A percentile compares a stretch with the other conserved stretches of the same genome.
Evolutionary conservation across 2,113 vertebrate genomes (phyloP).

Genomic region (Plecotus auritus): DNA sequence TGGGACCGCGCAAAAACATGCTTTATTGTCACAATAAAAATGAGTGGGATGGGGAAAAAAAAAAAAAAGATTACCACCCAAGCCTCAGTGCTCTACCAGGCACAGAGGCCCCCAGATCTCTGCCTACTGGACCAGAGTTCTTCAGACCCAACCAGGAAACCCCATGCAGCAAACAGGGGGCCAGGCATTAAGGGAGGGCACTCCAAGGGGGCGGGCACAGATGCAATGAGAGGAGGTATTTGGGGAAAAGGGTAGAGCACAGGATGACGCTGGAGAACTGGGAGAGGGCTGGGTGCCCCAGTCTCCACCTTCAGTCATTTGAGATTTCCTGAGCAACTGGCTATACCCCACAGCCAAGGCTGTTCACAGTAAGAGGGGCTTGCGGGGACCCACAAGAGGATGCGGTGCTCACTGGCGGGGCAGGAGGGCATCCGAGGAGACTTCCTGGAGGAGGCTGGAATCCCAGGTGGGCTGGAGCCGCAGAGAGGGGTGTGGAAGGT

Average conservation of each 20-base stretch:
- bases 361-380: background rate
- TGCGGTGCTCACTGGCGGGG: background rate
- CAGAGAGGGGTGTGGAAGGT: background rate
- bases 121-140: background rate
- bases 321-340: background rate
- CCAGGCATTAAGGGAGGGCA: background rate
- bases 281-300: no score
- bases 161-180: background rate
- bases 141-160: background rate
- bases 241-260: no score
- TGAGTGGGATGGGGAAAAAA: background rate
- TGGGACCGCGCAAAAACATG: background rate
- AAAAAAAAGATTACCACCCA: background rate
- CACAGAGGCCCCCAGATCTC: background rate
- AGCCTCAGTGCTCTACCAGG: background rate
- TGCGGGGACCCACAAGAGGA: background rate
- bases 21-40: background rate
- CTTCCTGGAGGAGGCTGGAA: conserved; percentile 12
- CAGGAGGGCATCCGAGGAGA: background rate
- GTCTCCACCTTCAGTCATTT: background rate
- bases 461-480: background rate
- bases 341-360: background rate
- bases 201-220: background rate
- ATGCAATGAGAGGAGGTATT: background rate
- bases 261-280: fast-evolving